Evolutionary conservation across 2,113 vertebrate species (phyloP), one percentile per base, ranked within the genome.

Genomic region (Notothenia coriiceps): DNA sequence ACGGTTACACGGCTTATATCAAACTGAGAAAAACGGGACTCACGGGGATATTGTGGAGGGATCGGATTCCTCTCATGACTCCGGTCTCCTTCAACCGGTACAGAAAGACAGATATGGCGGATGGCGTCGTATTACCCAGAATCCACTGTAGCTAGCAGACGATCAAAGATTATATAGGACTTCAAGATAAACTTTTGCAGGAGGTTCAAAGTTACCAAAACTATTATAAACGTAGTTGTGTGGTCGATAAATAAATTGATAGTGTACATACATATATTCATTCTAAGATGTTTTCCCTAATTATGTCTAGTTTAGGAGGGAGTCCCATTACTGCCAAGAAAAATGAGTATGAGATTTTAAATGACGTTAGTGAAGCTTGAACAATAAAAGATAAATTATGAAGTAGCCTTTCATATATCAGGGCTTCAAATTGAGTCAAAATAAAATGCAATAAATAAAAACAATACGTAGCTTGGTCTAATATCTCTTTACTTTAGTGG

Each of bases 1-100:
- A 0, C 5, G 6, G n/a, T 1, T 1, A 52, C 40, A 46, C 25
- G 18, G 8, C 4, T 33, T 15, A 25, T 12, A 47, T 0, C 2
- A 43, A n/a, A 43, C 10, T 0, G 1, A 33, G 2, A 82, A 44
- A 61, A 20, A 18, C 5, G 2, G 10, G 40, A 89, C 94, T 93
- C 88, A 95, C 94, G 5, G 94, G 87, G 65, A 95, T 50, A 25
- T 67, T 73, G 77, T 86, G 87, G 3, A 95, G 64, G 62, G 87
- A 76, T 17, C 81, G 86, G 64, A 94, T 88, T 83, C 90, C 89
- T 82, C 84, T 92, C 94, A 95, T 95, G 89, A 65, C 88, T 93
- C 61, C 46, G 6, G n/a, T 91, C 87, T 92, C 89, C 92, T 93
- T 92, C 90, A 89, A 61, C 85, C 75, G 77, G 73, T 13, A 52